Conservation (phyloP, 2,888 invertebrate genomes). For the Cyaniris semiargus region DNA sequence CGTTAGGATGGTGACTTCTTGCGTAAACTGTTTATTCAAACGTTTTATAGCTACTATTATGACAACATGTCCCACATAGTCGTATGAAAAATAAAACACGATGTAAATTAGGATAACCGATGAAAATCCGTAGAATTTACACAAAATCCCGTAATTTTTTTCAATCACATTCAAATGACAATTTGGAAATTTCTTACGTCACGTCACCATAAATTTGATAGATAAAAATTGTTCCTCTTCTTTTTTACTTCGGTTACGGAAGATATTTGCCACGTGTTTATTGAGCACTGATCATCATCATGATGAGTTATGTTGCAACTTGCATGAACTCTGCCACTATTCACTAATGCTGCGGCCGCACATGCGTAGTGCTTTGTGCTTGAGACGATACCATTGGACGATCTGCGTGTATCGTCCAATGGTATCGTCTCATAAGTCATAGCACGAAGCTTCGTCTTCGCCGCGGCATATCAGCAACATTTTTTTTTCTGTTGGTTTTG, state of each 20-base stretch:
- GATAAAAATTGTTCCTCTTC: background rate
- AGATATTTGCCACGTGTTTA: background rate
- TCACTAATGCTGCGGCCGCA: no score
- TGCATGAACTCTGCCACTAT: no score
- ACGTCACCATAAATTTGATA: slow-evolving; percentile 27
- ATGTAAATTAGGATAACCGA: slow-evolving; percentile 36
- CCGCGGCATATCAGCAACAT: no score
- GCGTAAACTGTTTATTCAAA: slow-evolving; percentile 46
- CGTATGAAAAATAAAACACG: slow-evolving; percentile 43
- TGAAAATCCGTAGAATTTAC: background rate
- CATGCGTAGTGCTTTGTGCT: no score
- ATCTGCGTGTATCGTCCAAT: no score
- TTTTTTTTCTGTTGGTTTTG: no score
- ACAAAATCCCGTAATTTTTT: slow-evolving; percentile 5
- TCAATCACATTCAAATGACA: slow-evolving; percentile 27
- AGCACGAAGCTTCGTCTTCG: no score
- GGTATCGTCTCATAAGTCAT: no score
- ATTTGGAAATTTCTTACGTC: slow-evolving; percentile 24
- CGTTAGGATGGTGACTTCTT: slow-evolving; percentile 47
- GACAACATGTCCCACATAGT: slow-evolving; percentile 60
- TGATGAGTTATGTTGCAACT: no score
- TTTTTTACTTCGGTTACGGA: background rate
- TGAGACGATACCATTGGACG: no score
- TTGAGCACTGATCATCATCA: no score
- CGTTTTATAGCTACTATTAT: slow-evolving; percentile 48